Evolutionary conservation across 1,140 invertebrate species (phyloP), one percentile per base, ranked within the genome.

Genomic region (Drosophila persimilis): DNA sequence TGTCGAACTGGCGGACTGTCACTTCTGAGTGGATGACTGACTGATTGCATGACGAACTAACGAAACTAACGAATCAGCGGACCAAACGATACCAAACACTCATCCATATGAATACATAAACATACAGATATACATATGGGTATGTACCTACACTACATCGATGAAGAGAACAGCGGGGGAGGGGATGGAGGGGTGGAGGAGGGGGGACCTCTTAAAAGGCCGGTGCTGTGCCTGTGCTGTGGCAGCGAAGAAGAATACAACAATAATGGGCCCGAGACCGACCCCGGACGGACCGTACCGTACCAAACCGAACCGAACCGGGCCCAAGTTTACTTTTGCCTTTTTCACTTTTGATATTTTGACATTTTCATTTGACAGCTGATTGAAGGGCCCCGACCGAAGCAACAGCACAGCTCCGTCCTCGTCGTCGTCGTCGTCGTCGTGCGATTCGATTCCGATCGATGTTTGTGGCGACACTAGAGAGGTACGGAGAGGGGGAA

Each of bases 311-410:
- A 26, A 4, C 24, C 24, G 24, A 26, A 4, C 35, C 35, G 35
- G 11, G 65, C 77, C 81, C 69, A 86, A 85, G 83, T 86, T 88
- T 86, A 83, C 83, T 86, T 86, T 86, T 86, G 83, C 83, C 83
- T 86, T 86, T 86, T 86, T 86, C 83, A 86, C 83, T 86, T 86
- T 86, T 86, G 83, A 86, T 86, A 86, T 86, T 86, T 86, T 86
- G 83, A 86, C 83, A 86, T 86, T 86, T 86, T 86, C 83, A 86
- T 86, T 86, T 86, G 83, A 86, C 83, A 86, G 83, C 83, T 86
- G 83, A 88, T 88, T 86, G 83, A 86, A 86, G 83, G 83, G 83
- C 70, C 51, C 62, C 66, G 60, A 62, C 62, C 59, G 62, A 61
- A 77, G 24, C 63, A 52, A 35, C 78, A 44, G 8, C 17, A 44